Evolutionary conservation across 2,113 vertebrate genomes (phyloP).

Genomic region (Taxidea taxus): DNA sequence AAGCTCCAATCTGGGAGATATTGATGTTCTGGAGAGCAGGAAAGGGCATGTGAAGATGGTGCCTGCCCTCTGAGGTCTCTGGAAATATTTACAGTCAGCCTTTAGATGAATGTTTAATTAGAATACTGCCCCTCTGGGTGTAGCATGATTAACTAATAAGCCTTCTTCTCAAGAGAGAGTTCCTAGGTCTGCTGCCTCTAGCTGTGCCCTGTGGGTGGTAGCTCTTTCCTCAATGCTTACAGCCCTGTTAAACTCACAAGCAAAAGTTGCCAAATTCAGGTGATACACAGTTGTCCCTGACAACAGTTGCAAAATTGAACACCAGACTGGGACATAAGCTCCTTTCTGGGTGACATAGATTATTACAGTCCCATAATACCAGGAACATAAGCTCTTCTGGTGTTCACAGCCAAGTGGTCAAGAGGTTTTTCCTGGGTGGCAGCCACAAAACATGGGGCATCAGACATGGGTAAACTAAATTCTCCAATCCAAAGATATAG

Average conservation of each 20-base stretch:
- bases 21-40: not conserved
- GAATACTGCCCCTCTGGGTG: not conserved
- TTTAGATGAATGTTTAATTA: not conserved
- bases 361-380: not conserved
- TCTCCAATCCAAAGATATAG: not conserved
- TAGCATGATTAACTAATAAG: not conserved
- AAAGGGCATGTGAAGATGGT: not conserved
- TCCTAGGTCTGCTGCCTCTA: not conserved
- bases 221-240: not conserved
- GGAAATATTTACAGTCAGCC: not conserved
- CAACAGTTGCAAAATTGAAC: not conserved
- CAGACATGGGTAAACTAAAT: not conserved
- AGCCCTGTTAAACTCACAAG: not conserved
- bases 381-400: not conserved
- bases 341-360: not conserved
- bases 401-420: not conserved
- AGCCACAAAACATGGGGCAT: not conserved
- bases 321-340: not conserved
- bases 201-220: not conserved
- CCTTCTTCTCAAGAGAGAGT: not conserved
- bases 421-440: not conserved
- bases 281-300: not conserved
- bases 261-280: not conserved
- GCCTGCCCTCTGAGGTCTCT: not conserved
- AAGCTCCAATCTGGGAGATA: not conserved